phyloP scores from a whole-genome alignment of 2,888 invertebrate species.

The Craniophora ligustri region DNA sequence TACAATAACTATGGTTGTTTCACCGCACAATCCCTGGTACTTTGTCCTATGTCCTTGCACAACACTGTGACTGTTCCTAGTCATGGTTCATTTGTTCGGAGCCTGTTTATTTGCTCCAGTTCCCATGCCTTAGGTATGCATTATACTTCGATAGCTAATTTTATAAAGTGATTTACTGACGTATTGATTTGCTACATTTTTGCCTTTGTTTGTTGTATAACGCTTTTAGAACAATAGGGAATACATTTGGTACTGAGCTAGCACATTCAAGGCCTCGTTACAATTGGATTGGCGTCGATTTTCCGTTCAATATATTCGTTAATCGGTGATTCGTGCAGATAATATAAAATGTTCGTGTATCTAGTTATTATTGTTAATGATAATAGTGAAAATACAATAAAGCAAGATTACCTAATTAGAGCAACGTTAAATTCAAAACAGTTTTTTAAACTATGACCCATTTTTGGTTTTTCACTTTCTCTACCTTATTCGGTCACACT shows the following conservation, averaged over 20 bases:
- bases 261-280: conserved; percentile 21
- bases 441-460: too few species aligned
- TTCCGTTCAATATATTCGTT: conserved; percentile 4
- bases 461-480: too few species aligned
- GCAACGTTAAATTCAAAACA: too few species aligned
- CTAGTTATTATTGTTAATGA: too few species aligned
- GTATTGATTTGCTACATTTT: conserved; percentile 35
- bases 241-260: conserved; percentile 23
- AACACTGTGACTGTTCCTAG: conserved; percentile 22
- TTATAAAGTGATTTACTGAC: conserved; percentile 36
- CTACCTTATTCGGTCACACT: too few species aligned
- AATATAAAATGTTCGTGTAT: not conserved
- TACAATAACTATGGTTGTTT: conserved; percentile 14
- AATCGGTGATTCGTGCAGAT: conserved; percentile 6
- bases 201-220: conserved; percentile 25
- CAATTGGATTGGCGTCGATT: conserved; percentile 6
- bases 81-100: conserved; percentile 40
- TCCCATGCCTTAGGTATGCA: conserved; percentile 50
- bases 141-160: conserved; percentile 31
- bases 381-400: too few species aligned
- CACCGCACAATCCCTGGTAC: conserved; percentile 17
- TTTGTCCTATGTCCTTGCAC: conserved; percentile 47
- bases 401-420: too few species aligned
- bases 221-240: conserved; percentile 31
- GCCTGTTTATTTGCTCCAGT: conserved; percentile 55